Conservation (phyloP, 1,140 invertebrate genomes). For the Orussus abietinus region DNA sequence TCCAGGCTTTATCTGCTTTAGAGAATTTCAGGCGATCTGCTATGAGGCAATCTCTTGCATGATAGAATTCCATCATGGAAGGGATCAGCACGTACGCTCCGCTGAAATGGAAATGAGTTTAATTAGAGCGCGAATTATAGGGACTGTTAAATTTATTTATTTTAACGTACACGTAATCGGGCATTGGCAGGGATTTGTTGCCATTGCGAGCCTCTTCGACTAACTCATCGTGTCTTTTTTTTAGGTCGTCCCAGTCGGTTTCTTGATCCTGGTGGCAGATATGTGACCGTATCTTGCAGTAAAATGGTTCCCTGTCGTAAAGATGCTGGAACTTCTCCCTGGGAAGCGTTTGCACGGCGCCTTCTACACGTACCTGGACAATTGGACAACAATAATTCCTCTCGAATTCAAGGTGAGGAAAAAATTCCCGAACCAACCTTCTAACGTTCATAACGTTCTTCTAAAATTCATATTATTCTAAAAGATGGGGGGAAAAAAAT, state of each 20-base stretch:
- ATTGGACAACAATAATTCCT: too few relatives aligned
- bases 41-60: slow-evolving; percentile 30
- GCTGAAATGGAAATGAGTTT: slow-evolving; percentile 30
- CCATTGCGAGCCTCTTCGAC: slow-evolving; percentile 26
- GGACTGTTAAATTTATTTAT: slow-evolving; percentile 2
- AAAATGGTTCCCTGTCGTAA: slow-evolving; percentile 49
- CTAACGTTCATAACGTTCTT: too few relatives aligned
- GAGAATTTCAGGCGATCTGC: slow-evolving; percentile 37
- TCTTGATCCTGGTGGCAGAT: slow-evolving; percentile 46
- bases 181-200: slow-evolving; percentile 35
- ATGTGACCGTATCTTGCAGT: slow-evolving; percentile 47
- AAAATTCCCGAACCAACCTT: too few relatives aligned
- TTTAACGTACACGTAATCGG: slow-evolving; percentile 53
- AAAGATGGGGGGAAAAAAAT: too few relatives aligned
- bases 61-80: slow-evolving; percentile 45
- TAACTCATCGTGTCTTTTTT: slow-evolving; percentile 42
- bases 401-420: too few relatives aligned
- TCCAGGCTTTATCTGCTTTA: slow-evolving; percentile 22
- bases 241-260: slow-evolving; percentile 47
- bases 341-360: slow-evolving; percentile 35
- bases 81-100: slow-evolving; percentile 42
- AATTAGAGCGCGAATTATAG: not conserved
- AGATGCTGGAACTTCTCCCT: slow-evolving; percentile 34
- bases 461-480: too few relatives aligned
- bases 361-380: slow-evolving; percentile 47